Evolutionary conservation across 2,113 vertebrate genomes (phyloP), one percentile per base, ranked within the genome.

Genomic region (Campylomormyrus tamandua): DNA sequence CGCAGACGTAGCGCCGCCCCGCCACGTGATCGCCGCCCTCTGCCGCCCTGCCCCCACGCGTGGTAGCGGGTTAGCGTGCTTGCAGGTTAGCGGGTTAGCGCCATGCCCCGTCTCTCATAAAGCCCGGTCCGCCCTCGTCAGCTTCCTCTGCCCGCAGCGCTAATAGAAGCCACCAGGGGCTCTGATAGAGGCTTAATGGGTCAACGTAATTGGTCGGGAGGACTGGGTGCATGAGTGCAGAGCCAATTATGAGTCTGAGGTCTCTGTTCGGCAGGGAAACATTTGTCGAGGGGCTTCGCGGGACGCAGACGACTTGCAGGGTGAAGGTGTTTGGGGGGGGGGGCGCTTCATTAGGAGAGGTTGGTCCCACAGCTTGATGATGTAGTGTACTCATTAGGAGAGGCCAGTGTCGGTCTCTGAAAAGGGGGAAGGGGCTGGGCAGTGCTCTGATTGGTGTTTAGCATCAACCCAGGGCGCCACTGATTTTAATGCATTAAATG

Each of bases 241-340:
- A 86, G 19, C 62, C 48, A 87, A 90, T 90, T 87, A 87, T 39
- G 21, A 7, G 42, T 74, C n/a, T 15, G 19, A 86, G 58, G 53
- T 42, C 50, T 45, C 74, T 42, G 86, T 89, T 35, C 77, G 45
- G 35, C 15, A 50, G 89, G 90, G 49, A 50, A 86, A 66, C n/a
- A 83, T 87, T 89, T 70, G 17, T 39, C 5, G 84, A 17, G 85
- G 56, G 56, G 48, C 39, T 39, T 89, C 42, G 17, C 8, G 19
- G 80, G 89, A 39, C 1, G 48, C 39, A 46, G 31, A 80, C 80
- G 84, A 90, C 87, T 90, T 74, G 53, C 90, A 89, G 89, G 88
- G 91, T 80, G 85, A 90, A 19, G 35, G 62, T 31, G 13, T 42
- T 42, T 42, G 87, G 50, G 89, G 35, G 74, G 89, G 8, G 24